Evolutionary conservation across 2,888 invertebrate genomes (phyloP).

Genomic region (Crocallis elinguaria): DNA sequence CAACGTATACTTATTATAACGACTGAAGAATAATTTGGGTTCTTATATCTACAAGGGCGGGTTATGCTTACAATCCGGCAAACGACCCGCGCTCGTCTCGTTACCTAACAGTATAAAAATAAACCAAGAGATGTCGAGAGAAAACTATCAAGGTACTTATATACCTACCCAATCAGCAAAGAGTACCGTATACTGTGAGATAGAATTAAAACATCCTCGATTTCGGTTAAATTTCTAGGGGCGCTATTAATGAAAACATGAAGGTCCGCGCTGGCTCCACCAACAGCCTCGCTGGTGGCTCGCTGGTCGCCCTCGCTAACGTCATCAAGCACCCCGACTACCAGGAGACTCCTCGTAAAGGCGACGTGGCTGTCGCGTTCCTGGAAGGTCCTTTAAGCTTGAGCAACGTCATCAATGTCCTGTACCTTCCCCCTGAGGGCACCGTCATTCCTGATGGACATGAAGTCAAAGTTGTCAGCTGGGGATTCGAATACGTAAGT

Average conservation of each 20-base stretch:
- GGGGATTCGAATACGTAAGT: slow-evolving; percentile 67
- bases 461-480: slow-evolving; percentile 54
- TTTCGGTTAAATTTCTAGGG: slow-evolving; percentile 48
- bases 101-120: no score
- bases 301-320: slow-evolving; percentile 32
- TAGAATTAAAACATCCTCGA: no score
- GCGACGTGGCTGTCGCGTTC: slow-evolving; percentile 53
- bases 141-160: no score
- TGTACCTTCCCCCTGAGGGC: slow-evolving; percentile 55
- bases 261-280: slow-evolving; percentile 61
- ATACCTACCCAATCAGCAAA: no score
- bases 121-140: no score
- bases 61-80: no score
- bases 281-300: slow-evolving; percentile 56
- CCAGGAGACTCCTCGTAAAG: slow-evolving; percentile 44
- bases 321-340: slow-evolving; percentile 54
- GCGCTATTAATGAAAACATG: slow-evolving; percentile 47
- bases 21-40: no score
- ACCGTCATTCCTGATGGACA: slow-evolving; percentile 50
- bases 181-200: no score
- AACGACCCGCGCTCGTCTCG: no score
- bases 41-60: no score
- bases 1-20: no score
- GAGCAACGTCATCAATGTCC: slow-evolving; percentile 40
- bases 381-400: slow-evolving; percentile 44